These are phyloP conservation scores for Leiothrix lutea DNA, from an alignment of 2,113 vertebrate species.

Conservation along the genomic window DNA sequence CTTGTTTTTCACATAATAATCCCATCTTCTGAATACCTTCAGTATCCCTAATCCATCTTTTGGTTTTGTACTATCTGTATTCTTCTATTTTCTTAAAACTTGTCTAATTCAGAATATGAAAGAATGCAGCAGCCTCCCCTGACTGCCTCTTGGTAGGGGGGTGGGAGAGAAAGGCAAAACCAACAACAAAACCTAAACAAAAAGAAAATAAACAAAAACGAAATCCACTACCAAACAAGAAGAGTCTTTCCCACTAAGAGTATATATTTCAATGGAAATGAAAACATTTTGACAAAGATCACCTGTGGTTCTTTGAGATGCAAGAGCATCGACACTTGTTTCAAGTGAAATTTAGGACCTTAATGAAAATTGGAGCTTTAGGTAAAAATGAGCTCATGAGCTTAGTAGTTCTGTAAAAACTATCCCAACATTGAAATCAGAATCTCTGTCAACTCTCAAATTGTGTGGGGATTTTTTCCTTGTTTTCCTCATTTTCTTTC, in stretches of 20 bases:
- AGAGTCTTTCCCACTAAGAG: not conserved
- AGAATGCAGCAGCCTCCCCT: not conserved
- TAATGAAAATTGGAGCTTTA: not conserved
- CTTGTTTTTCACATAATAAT: not conserved
- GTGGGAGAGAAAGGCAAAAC: not conserved
- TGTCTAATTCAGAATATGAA: not conserved
- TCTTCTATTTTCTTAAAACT: not conserved
- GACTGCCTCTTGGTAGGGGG: fast-evolving
- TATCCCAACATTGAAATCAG: not conserved
- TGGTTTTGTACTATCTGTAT: not conserved
- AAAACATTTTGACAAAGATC: not conserved
- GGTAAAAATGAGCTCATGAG: not conserved
- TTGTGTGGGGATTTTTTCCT: too few relatives aligned
- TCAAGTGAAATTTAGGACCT: not conserved
- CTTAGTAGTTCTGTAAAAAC: not conserved
- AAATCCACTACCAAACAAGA: not conserved
- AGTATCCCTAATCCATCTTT: not conserved
- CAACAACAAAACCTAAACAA: not conserved
- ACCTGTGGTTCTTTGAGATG: not conserved
- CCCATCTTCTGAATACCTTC: not conserved
- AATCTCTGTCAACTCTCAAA: fast-evolving
- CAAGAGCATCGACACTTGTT: not conserved
- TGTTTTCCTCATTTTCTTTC: not conserved
- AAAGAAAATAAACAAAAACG: not conserved
- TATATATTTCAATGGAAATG: not conserved